phyloP scores from a whole-genome alignment of 1,140 invertebrate genomes.

The Drosophila obscura region DNA sequence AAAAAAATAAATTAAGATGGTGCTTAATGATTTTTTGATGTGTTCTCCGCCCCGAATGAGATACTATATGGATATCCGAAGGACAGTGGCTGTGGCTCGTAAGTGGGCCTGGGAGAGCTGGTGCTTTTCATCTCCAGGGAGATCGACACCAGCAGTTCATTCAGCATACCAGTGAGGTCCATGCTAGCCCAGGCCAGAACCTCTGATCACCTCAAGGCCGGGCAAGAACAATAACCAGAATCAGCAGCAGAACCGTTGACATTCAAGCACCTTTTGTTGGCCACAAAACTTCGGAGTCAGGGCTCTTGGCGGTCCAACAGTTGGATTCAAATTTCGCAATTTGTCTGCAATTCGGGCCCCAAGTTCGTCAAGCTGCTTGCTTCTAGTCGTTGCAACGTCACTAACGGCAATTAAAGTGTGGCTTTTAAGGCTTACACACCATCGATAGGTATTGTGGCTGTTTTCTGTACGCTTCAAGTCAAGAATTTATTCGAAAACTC shows the following conservation, averaged over 20 bases:
- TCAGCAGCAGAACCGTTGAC: slow-evolving; percentile 47
- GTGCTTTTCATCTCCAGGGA: background rate
- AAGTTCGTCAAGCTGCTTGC: slow-evolving; percentile 38
- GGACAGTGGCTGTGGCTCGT: slow-evolving; percentile 6
- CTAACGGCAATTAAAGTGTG: slow-evolving; percentile 73
- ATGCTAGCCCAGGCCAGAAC: background rate
- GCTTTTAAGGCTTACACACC: slow-evolving; percentile 28
- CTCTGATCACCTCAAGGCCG: slow-evolving; percentile 34
- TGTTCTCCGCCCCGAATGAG: slow-evolving; percentile 22
- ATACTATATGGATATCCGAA: slow-evolving; percentile 10
- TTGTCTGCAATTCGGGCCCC: slow-evolving; percentile 25
- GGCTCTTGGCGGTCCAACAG: slow-evolving; percentile 12
- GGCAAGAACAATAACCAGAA: slow-evolving; percentile 13
- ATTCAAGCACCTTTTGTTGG: slow-evolving; percentile 40
- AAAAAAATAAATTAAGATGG: slow-evolving; percentile 36
- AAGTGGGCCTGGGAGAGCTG: background rate
- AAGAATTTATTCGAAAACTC: slow-evolving; percentile 68
- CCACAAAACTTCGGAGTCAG: slow-evolving; percentile 47
- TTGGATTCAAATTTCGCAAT: slow-evolving; percentile 48
- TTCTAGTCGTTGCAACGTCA: slow-evolving; percentile 13
- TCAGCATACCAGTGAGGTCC: slow-evolving; percentile 35
- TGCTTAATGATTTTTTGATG: slow-evolving; percentile 47
- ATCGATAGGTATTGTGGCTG: slow-evolving; percentile 50
- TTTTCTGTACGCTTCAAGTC: slow-evolving; percentile 53
- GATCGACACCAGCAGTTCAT: no score